Evolutionary conservation across 2,797 vertebrate genomes (phyloP), one percentile per base, ranked within the genome.

Genomic region (Tachyglossus aculeatus): DNA sequence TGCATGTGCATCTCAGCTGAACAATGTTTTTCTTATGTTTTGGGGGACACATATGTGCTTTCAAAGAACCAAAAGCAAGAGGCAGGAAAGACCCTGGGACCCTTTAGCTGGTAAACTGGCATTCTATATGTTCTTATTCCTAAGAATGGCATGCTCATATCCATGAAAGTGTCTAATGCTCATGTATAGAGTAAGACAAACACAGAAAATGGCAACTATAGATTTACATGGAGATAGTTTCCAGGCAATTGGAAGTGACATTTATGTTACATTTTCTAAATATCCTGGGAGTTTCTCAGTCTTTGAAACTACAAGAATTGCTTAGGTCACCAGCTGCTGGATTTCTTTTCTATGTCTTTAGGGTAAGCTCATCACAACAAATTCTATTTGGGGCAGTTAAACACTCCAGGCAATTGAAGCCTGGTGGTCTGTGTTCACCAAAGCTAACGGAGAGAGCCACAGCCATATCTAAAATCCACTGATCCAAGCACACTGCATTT

Each of bases 401-500:
- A 77, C 45, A 85, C 77, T 68, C 68, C 72, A 79, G 77, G 87
- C 88, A 87, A 79, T 64, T 80, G 44, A 62, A 86, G 86, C 66
- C 61, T 12, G 63, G 72, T 81, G 70, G 59, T 82, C 85, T 90
- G 81, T 87, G 90, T 88, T 84, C 83, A 83, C 66, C 80, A 71
- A 78, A 77, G 65, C 78, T 77, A 80, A 84, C 70, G 41, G 56
- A 74, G 69, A 61, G 45, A 74, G 88, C 68, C 78, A 68, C 27
- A 75, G 65, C 80, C 75, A 60, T 71, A 74, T 88, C 80, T 82
- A 78, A 89, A 87, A 88, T 77, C 76, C 69, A 84, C 89, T 82
- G 81, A 89, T 89, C 86, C 84, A 84, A 86, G 77, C 84, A 84
- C 78, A 88, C 89, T 85, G 84, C 68, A 55, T 45, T 68, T 86